A percentile compares a stretch with the other conserved stretches of the same genome.
phyloP scores from a whole-genome alignment of 2,797 vertebrate species.

The Channa striata region DNA sequence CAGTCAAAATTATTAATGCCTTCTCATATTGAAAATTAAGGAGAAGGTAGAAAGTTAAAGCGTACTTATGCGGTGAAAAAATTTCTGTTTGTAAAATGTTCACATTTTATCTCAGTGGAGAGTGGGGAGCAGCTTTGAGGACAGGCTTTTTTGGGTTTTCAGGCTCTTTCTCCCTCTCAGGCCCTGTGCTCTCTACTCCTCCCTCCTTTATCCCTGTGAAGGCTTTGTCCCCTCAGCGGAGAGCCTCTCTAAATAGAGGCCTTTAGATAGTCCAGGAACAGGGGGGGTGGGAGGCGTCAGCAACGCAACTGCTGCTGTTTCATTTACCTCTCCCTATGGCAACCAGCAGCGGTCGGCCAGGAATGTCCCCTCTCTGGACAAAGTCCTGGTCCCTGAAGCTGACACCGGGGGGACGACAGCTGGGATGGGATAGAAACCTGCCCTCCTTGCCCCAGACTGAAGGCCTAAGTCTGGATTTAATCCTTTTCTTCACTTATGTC shows the following conservation, averaged over 20 bases:
- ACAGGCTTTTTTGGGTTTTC: constrained; percentile 72
- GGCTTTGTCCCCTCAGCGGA: constrained; percentile 83
- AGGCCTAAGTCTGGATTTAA: constrained; percentile 72
- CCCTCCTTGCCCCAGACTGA: constrained; percentile 68
- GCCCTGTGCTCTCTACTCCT: constrained; percentile 74
- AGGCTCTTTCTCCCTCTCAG: constrained; percentile 69
- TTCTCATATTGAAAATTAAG: constrained; percentile 43
- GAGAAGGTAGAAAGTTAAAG: constrained; percentile 44
- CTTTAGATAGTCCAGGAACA: constrained; percentile 84
- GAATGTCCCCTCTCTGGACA: constrained; percentile 96
- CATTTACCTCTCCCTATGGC: constrained; percentile 94
- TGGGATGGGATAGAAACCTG: constrained; percentile 79
- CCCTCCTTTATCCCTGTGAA: constrained; percentile 86
- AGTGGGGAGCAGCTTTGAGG: constrained; percentile 68
- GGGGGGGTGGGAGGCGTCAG: constrained; percentile 81
- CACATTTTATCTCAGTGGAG: constrained; percentile 54
- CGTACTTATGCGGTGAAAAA: constrained; percentile 21
- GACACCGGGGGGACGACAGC: constrained; percentile 79
- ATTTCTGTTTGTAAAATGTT: constrained; percentile 44
- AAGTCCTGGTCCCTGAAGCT: constrained; percentile 86
- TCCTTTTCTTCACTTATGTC: constrained; percentile 66
- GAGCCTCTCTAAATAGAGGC: constrained; percentile 86
- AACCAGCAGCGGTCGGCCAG: constrained; percentile 92
- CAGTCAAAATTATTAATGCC: constrained; percentile 53
- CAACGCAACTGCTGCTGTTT: constrained; percentile 90